Evolutionary conservation across 2,113 vertebrate species (phyloP), one percentile per base, ranked within the genome.

Genomic region (Gadus chalcogrammus): DNA sequence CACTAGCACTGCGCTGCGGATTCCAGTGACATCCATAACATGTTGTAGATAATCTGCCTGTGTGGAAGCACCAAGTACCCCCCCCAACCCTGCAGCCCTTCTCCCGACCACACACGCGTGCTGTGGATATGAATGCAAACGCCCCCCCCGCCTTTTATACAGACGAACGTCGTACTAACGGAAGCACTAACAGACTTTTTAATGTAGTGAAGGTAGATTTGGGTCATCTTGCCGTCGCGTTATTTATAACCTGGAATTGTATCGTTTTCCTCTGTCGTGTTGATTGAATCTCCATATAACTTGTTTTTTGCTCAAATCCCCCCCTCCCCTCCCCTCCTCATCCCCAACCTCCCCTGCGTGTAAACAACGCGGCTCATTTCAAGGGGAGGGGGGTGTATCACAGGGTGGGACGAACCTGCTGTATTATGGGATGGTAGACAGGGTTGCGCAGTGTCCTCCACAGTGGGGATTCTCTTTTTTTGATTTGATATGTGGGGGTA

Each of bases 241-340:
- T 89, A 91, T 91, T 90, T 90, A 90, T 88, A 88, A 85, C 69
- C 72, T 15, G 81, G 85, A 81, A 82, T 74, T 91, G 86, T 88
- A 65, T 80, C 63, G 69, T 81, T 78, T 31, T 76, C 72, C 72
- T 61, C 20, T 35, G 79, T 77, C 72, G 76, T 74, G 76, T 9
- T 79, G 71, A 66, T 75, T 71, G 60, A 48, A 56, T 70, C 69
- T 77, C 28, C 77, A 58, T 79, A 42, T 70, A 78, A 17, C 15
- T 52, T 13, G 3, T 48, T 48, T 48, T 13, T 1, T 9, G 42
- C 42, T 9, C 8, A 9, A 48, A 9, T 13, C 42, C 9, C 42
- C 69, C 67, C 62, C 1, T 20, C 67, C 62, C 1, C 1, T 20
- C 22, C 62, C 68, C 72, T 42, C 28, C 13, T 5, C 15, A 15